Percentiles rank a stretch among this genome's conserved stretches.
Conservation (phyloP, 2,888 invertebrate species). For the Dynastes tityus region DNA sequence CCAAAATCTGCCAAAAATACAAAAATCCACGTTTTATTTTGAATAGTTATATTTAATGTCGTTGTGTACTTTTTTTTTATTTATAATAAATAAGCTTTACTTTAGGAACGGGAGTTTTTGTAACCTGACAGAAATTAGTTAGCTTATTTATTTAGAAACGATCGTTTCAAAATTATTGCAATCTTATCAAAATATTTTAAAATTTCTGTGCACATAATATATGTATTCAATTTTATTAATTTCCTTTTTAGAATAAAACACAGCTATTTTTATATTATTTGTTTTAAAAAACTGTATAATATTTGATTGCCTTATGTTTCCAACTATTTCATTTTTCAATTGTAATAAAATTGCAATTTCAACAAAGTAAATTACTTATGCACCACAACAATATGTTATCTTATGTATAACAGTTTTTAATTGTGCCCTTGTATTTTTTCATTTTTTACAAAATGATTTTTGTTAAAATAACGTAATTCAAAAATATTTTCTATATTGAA, state of each 20-base stretch:
- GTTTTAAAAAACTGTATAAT: conserved; percentile 66
- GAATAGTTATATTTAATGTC: conserved; percentile 54
- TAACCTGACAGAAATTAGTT: conserved; percentile 54
- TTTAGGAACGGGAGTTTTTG: conserved; percentile 38
- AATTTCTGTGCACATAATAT: conserved; percentile 66
- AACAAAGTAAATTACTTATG: conserved; percentile 64
- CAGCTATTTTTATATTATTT: conserved; percentile 65
- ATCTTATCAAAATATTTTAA: conserved; percentile 70
- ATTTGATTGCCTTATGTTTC: conserved; percentile 67
- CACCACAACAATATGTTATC: conserved; percentile 67
- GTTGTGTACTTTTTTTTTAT: conserved; percentile 54
- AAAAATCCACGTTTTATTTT: conserved; percentile 40
- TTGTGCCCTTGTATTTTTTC: conserved; percentile 69
- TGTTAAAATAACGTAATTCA: conserved; percentile 50
- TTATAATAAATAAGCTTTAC: conserved; percentile 56
- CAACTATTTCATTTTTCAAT: conserved; percentile 56
- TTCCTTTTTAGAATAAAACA: conserved; percentile 68
- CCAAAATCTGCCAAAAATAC: conserved; percentile 45
- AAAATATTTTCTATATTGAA: conserved; percentile 56
- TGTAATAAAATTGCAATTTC: conserved; percentile 64
- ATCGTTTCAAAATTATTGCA: conserved; percentile 67
- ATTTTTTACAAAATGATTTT: conserved; percentile 54
- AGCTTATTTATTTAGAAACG: conserved; percentile 48
- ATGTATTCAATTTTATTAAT: conserved; percentile 55
- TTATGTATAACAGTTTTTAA: conserved; percentile 66